Percentiles rank a stretch among this genome's conserved stretches.
phyloP scores from a whole-genome alignment of 2,888 invertebrate genomes.

The Panopea generosa region DNA sequence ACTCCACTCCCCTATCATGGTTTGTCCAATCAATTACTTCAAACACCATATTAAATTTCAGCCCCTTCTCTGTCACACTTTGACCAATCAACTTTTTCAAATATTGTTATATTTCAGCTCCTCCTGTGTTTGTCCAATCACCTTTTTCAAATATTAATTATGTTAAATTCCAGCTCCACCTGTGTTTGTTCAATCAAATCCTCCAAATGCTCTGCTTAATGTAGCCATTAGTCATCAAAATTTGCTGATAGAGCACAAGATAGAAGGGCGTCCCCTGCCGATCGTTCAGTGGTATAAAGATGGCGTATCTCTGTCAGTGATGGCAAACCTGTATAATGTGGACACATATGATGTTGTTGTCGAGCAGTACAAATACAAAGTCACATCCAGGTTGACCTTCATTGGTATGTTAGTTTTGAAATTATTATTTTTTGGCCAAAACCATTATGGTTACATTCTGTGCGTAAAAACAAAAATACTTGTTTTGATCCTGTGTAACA shows the following conservation, averaged over 20 bases:
- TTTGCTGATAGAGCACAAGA: conserved; percentile 70
- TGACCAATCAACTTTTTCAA: no score
- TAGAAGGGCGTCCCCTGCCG: conserved; percentile 75
- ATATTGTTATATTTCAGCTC: no score
- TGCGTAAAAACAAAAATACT: no score
- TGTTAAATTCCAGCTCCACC: conserved; percentile 67
- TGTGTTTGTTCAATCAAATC: conserved; percentile 53
- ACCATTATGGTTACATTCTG: no score
- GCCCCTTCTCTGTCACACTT: no score
- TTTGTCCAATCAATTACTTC: no score
- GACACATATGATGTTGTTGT: conserved; percentile 43
- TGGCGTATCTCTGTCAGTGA: conserved; percentile 60
- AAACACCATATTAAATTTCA: no score
- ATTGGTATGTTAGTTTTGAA: conserved; percentile 74
- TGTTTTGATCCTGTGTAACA: no score
- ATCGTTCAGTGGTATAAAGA: conserved; percentile 77
- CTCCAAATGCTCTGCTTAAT: conserved; percentile 48
- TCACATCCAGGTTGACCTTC: conserved; percentile 68
- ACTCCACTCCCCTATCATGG: no score
- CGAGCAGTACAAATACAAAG: conserved; percentile 64
- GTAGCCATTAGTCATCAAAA: conserved; percentile 65
- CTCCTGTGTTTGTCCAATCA: no score
- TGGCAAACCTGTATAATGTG: conserved; percentile 66
- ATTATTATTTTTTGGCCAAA: no score
- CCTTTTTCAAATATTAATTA: no score